These are phyloP conservation scores for Coilia nasus DNA, from an alignment of 2,797 vertebrate genomes.

Conservation along the genomic window DNA sequence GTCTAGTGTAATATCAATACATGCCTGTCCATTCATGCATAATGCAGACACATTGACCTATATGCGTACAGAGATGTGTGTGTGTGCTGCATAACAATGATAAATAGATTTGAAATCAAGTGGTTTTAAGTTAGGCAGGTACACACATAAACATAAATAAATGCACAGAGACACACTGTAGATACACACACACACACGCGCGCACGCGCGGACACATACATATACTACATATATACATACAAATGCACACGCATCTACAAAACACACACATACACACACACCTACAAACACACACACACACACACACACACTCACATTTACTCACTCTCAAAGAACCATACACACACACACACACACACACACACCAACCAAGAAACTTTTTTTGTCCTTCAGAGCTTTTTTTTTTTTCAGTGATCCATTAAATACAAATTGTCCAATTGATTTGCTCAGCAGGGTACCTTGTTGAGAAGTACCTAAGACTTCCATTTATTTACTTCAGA, in stretches of 20 bases:
- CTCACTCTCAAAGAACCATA: not conserved
- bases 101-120: not conserved
- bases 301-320: no score
- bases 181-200: not conserved
- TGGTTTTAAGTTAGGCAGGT: not conserved
- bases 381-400: not conserved
- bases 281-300: no score
- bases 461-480: not conserved
- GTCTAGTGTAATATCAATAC: not conserved
- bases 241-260: not conserved
- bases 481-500: not conserved
- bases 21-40: not conserved
- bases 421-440: constrained; percentile 13
- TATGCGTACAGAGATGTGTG: not conserved
- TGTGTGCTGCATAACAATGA: not conserved
- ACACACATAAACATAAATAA: not conserved
- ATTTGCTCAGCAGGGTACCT: not conserved
- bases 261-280: no score
- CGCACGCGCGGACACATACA: not conserved
- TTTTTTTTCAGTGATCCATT: constrained; percentile 5
- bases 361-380: not conserved
- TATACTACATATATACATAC: not conserved
- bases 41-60: not conserved
- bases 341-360: not conserved
- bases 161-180: not conserved